Evolutionary conservation across 1,140 invertebrate genomes (phyloP), one percentile per base, ranked within the genome.

Genomic region (Psilanteris sp.): DNA sequence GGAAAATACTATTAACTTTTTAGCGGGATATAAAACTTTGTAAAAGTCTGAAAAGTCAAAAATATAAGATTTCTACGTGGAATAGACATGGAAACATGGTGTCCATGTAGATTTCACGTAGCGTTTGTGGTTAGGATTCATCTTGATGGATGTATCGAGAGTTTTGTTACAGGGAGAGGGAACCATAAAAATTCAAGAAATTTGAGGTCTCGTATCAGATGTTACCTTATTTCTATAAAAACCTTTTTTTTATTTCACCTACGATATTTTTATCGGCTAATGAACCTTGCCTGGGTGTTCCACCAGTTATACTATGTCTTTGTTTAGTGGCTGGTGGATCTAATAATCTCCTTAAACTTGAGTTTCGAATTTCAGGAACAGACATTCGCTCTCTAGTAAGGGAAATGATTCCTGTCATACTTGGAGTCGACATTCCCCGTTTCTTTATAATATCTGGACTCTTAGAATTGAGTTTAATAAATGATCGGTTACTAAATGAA

Each of bases 311-410:
- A 29, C 86, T 88, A 37, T 88, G 86, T 13, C 86, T 77, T 18
- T 88, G 86, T 39, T 85, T 85, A 0, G 44, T 39, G 6, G 43
- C 43, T 4, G 86, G 86, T 1, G 86, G 82, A 66, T 88, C 86
- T 3, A 88, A 68, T 5, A 88, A 20, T n/a, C 86, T 66, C 2
- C 86, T 41, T 2, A 88, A 41, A 48, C 86, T 88, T 1, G 86
- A 84, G 11, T 84, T 87, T 9, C 86, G 73, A 10, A 87, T 87
- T 46, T 87, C 86, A 0, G 86, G 86, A 0, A 87, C 86, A 0
- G 86, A 87, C 80, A 87, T 82, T 10, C 86, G 78, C 46, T 87
- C 85, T 3, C 86, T 50, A 1, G 48, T 66, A 9, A 77, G 6
- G 4, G 54, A 26, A 5, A 46, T 15, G 0, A 29, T 9, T 22